phyloP scores from a whole-genome alignment of 2,797 vertebrate genomes.

The Balearica regulorum region DNA sequence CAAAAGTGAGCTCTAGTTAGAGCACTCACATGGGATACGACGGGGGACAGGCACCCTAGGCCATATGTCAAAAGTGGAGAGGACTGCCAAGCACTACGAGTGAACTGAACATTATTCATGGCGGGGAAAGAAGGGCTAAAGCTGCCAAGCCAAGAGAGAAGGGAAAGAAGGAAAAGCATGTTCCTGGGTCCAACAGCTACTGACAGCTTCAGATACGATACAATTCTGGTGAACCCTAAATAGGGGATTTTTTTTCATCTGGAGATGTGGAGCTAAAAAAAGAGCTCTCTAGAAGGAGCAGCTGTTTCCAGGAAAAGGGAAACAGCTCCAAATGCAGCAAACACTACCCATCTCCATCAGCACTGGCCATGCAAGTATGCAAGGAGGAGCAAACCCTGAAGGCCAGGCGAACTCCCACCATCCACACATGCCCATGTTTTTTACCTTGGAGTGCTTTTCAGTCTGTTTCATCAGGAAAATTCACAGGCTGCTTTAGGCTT shows the following conservation, averaged over 20 bases:
- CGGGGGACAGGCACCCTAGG: not conserved
- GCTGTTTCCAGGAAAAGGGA: not conserved
- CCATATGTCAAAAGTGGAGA: not conserved
- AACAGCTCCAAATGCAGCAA: not conserved
- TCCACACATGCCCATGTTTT: fast-evolving
- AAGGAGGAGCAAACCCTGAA: not conserved
- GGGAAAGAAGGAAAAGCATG: not conserved
- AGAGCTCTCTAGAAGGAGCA: not conserved
- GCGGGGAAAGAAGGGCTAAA: not conserved
- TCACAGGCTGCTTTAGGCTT: not conserved
- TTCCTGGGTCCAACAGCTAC: not conserved
- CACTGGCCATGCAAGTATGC: not conserved
- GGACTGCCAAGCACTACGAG: not conserved
- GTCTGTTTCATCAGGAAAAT: not conserved
- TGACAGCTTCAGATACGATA: not conserved
- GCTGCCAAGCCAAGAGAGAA: not conserved
- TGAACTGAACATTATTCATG: not conserved
- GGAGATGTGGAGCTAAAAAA: not conserved
- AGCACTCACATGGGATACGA: not conserved
- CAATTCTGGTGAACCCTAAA: not conserved
- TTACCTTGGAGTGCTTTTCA: not conserved
- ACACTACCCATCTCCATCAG: not conserved
- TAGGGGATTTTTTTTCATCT: not conserved
- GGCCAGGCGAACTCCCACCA: not conserved
- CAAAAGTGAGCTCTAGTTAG: not conserved